Evolutionary conservation across 2,888 invertebrate species (phyloP), one percentile per base, ranked within the genome.

Genomic region (Pheosia gnoma): DNA sequence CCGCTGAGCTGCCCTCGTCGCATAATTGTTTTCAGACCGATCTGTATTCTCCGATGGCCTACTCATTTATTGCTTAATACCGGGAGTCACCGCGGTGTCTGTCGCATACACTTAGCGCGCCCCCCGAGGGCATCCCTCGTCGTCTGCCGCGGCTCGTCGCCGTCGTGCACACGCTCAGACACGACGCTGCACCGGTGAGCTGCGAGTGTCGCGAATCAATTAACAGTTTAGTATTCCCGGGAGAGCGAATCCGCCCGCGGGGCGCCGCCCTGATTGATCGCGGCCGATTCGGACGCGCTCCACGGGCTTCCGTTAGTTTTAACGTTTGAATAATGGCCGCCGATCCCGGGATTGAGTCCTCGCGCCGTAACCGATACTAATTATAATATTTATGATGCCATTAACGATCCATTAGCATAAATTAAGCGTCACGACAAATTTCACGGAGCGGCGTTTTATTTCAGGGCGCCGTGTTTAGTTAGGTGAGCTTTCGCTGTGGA

Each of bases 391-490:
- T 80, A 83, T 77, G 84, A 71, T 72, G 78, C 80, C 83, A 83
- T 88, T 85, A 86, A 85, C 86, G 78, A 78, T 87, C 88, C 90
- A 89, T 90, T 90, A 90, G 86, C 87, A 84, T 89, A 88, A 90
- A 90, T 87, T 84, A 88, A 82, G 80, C 74, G 81, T 67, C 78
- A 78, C 81, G 89, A 89, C 89, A 86, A 89, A 90, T 89, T 82
- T 81, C 77, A 74, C 72, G 74, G 69, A 75, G 75, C 68, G 59
- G 63, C 63, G 70, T 81, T 78, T 80, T 75, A 77, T 83, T 82
- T 78, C 70, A 75, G 82, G 74, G 72, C 47, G 9, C 67, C 62
- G 62, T 78, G 83, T 87, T 84, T 85, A 80, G 85, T 84, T 82
- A 82, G 78, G 74, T 75, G 71, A 66, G 75, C 69, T 71, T 66